A percentile compares a stretch with the other conserved stretches of the same genome.
These are phyloP conservation scores for Accipiter cooperii DNA, from an alignment of 2,113 vertebrate genomes.

Conservation along the genomic window DNA sequence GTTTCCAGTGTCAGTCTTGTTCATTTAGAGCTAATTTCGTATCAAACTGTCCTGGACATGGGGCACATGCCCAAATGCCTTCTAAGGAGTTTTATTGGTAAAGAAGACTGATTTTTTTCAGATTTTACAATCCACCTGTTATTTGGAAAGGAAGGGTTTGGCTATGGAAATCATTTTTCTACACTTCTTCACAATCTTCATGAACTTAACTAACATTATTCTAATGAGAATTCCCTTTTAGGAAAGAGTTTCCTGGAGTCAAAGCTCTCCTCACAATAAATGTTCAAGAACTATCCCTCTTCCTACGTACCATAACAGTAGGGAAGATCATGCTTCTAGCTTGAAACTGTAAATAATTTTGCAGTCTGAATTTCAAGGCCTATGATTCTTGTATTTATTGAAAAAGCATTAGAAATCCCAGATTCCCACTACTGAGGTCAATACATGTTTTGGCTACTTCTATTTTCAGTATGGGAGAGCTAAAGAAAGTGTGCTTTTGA, in stretches of 20 bases:
- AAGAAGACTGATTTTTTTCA: neutral
- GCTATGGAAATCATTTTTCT: neutral
- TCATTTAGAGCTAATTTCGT: neutral
- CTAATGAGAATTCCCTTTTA: neutral
- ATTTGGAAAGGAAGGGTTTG: neutral
- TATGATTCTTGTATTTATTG: neutral
- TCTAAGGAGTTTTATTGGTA: neutral
- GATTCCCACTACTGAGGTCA: neutral
- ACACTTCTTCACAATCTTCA: neutral
- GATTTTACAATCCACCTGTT: neutral
- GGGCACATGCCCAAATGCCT: neutral
- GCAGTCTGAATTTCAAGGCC: neutral
- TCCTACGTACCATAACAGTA: neutral
- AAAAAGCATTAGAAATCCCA: neutral
- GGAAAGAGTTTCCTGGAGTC: neutral
- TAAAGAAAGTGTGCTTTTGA: neutral
- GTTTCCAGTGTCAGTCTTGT: neutral
- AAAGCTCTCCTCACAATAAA: neutral
- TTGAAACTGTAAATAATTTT: neutral
- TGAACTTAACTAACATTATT: neutral
- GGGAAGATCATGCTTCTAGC: neutral
- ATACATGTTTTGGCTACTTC: neutral
- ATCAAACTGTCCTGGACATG: neutral
- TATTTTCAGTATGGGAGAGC: neutral
- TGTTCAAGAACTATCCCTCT: neutral